Base-by-base conservation (phyloP, 2,888 invertebrate genomes). In the Drosophila cracens region DNA sequence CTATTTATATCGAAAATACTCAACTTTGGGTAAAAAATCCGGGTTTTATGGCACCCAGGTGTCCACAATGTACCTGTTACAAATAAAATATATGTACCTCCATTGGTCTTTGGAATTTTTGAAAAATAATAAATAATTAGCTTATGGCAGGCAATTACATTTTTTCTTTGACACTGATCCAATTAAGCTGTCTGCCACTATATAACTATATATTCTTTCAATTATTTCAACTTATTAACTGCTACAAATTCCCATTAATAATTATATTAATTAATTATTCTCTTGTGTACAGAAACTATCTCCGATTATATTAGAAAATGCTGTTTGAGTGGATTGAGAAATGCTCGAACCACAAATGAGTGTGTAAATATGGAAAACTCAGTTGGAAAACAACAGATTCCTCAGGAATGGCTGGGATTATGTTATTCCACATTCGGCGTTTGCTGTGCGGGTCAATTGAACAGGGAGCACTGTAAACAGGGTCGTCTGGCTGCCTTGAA, bases 351-450 rank as follows among this genome's bases (percentile, higher is more conserved):
- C 34, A 93, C 93, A 4, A 90, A 93, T 33, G 92, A 92, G 29
- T 95, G 95, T 78, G 92, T 93, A 13, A 93, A 93, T 57, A 93
- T 94, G 71, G 93, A 93, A 4, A 46, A 4, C 16, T 46, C 25
- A 25, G 0, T 93, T 94, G 2, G 94, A 25, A 46, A 46, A 46
- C 46, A 46, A 16, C 95, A 1, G 94, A 94, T 96, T 57, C 92
- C 94, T 0, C 92, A 93, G 8, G 93, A 94, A 46, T 95, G 95
- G 87, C 95, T 95, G 81, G 94, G 94, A 4, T 90, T 94, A 2
- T 96, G 96, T 79, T 90, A 95, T 48, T 94, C 95, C n/a, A 94
- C 95, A 0, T 94, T 95, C 31, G 94, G 94, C 64, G 94, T 95
- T 38, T 96, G 96, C 85, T 96, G 96, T 90, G 94, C 94, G 33